These are phyloP conservation scores for Rotaria macrura DNA, from an alignment of 2,888 invertebrate species.

Conservation along the genomic window DNA sequence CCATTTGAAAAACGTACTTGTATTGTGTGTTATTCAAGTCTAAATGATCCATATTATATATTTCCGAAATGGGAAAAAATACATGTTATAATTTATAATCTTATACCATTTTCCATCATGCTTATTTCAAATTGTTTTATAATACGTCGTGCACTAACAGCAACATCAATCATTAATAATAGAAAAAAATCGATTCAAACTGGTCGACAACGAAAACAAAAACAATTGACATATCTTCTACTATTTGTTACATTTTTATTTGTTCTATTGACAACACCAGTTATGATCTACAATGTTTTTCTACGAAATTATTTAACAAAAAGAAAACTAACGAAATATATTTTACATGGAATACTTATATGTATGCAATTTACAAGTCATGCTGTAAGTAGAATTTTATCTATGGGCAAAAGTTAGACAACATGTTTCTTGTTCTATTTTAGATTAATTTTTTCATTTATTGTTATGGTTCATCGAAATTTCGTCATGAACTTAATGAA, in stretches of 20 bases:
- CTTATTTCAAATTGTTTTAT: conserved; percentile 27
- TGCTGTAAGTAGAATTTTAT: not conserved
- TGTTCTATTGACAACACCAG: conserved; percentile 10
- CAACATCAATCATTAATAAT: not conserved
- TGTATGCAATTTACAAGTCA: conserved; percentile 22
- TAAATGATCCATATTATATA: conserved; percentile 22
- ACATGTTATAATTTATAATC: conserved; percentile 32
- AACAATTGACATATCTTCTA: not conserved
- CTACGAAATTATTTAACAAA: not conserved
- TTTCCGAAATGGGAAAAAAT: conserved; percentile 33
- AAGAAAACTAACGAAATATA: not conserved
- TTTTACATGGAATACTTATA: not conserved
- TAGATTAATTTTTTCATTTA: conserved; percentile 9
- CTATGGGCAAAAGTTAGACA: too few relatives aligned
- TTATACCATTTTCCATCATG: conserved; percentile 31
- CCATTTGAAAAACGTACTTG: not conserved
- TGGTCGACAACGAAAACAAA: not conserved
- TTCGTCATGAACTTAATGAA: not conserved
- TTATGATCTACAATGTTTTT: conserved; percentile 5
- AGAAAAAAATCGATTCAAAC: not conserved
- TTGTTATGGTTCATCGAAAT: not conserved
- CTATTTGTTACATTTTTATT: not conserved
- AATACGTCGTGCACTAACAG: not conserved
- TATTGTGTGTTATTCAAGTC: conserved; percentile 23
- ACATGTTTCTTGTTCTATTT: not conserved